Evolutionary conservation across 2,113 vertebrate genomes (phyloP), one percentile per base, ranked within the genome.

Genomic region (Oostethus manadensis): DNA sequence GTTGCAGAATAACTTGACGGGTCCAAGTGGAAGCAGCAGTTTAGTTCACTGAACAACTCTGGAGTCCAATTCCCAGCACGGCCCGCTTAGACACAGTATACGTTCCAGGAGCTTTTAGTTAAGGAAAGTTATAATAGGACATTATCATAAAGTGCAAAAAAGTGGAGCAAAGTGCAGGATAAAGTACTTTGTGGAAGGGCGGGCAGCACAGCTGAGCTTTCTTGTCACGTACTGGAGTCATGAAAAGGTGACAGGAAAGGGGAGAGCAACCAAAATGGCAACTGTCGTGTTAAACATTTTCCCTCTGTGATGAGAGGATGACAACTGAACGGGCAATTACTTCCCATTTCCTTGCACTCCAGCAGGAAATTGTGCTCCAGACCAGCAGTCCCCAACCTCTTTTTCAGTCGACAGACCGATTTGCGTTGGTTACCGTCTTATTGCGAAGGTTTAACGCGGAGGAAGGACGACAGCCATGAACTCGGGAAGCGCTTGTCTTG

Each of bases 1-100:
- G 70, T 55, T 67, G 62, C 58, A 73, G 29, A 47, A 78, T 69
- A 68, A 69, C 75, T 65, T 77, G 73, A 73, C 76, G 57, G 71
- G 79, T 64, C 62, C 58, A 63, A 62, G 56, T 53, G 64, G 60
- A 29, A 65, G 77, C 69, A 42, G 70, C 43, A 68, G 53, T 70
- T 67, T 4, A 7, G 78, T 74, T 71, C 72, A 62, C 68, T 72
- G 46, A 62, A 56, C 35, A 1, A 49, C 68, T 61, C 74, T 67
- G 0, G 10, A 76, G 68, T 79, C 64, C 60, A 64, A 62, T 51
- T 72, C 68, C 66, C 61, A 51, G 51, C 44, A 49, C 57, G 47
- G 62, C 61, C 46, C 9, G 11, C 60, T 62, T 38, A 60, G 58
- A 73, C n/a, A n/a, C n/a, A n/a, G n/a, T 59, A 54, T 68, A 75